phyloP scores from a whole-genome alignment of 2,113 vertebrate species.

The Indicator maculatus region DNA sequence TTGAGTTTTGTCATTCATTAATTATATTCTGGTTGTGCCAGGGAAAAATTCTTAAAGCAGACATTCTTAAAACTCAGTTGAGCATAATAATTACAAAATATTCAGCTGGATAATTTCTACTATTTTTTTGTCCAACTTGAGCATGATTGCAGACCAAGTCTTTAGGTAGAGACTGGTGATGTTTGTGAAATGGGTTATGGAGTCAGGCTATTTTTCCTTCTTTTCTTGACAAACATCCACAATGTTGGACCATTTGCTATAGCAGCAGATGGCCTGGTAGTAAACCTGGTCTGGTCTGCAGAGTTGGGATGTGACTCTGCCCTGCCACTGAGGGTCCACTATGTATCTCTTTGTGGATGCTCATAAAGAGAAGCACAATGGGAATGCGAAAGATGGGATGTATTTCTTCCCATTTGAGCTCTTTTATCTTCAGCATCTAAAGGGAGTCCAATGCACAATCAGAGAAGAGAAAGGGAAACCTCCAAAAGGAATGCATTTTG shows the following conservation, averaged over 20 bases:
- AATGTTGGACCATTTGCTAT: background rate
- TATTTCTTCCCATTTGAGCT: background rate
- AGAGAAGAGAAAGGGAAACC: background rate
- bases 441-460: accelerated
- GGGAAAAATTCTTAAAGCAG: background rate
- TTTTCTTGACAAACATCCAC: background rate
- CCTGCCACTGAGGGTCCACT: background rate
- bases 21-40: background rate
- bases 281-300: background rate
- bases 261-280: background rate
- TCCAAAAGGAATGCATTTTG: background rate
- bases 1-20: background rate
- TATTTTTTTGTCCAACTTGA: background rate
- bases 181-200: background rate
- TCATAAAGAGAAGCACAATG: accelerated
- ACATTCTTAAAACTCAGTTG: background rate
- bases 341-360: background rate
- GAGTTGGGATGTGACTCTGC: background rate
- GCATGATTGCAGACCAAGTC: background rate
- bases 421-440: background rate
- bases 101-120: background rate
- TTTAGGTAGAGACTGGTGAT: background rate
- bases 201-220: background rate
- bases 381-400: background rate
- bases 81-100: background rate